Evolutionary conservation across 2,888 invertebrate genomes (phyloP).

Genomic region (Cerceris ruficornis): DNA sequence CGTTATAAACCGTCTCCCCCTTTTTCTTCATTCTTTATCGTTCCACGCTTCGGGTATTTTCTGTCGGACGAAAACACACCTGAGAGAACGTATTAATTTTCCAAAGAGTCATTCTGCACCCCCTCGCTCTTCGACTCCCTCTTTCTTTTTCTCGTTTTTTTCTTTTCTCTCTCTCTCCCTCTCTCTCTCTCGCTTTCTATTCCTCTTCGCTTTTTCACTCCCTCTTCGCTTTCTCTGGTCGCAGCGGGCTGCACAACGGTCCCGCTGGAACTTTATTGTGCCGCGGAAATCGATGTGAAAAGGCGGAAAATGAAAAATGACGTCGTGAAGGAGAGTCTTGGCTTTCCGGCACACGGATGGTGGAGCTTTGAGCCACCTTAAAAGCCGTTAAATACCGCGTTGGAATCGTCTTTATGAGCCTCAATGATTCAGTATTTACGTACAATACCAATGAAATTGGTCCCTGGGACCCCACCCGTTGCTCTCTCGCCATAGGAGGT

Average conservation of each 20-base stretch:
- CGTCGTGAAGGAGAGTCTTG: constrained; percentile 46
- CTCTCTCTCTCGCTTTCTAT: not conserved
- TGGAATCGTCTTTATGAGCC: constrained; percentile 58
- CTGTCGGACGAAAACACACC: constrained; percentile 27
- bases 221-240: not conserved
- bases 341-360: constrained; percentile 42
- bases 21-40: constrained; percentile 18
- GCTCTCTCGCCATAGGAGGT: constrained; percentile 72
- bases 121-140: not conserved
- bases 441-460: constrained; percentile 77
- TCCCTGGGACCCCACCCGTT: constrained; percentile 71
- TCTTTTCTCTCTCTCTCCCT: not conserved
- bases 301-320: constrained; percentile 73
- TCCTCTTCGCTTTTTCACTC: not conserved
- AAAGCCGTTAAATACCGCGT: constrained; percentile 76
- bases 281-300: constrained; percentile 70
- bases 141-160: not conserved
- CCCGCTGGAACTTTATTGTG: constrained; percentile 64
- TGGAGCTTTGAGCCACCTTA: constrained; percentile 57
- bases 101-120: constrained; percentile 43
- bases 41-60: constrained; percentile 29
- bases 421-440: constrained; percentile 78
- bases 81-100: constrained; percentile 59
- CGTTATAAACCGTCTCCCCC: constrained; percentile 35
- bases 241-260: constrained; percentile 32